These are phyloP conservation scores for Podilymbus podiceps DNA, from an alignment of 2,113 vertebrate genomes.

Conservation along the genomic window DNA sequence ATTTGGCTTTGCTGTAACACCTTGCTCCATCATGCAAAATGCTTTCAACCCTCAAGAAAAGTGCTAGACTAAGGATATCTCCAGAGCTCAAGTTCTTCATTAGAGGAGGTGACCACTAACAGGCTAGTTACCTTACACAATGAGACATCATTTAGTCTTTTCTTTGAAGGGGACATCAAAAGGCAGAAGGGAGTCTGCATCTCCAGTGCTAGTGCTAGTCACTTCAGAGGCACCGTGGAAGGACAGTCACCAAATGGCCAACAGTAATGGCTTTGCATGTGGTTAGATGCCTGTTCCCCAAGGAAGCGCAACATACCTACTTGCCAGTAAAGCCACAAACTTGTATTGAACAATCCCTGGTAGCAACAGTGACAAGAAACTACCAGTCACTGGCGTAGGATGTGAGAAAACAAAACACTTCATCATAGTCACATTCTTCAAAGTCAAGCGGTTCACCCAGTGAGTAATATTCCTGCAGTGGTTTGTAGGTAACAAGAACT, in stretches of 20 bases:
- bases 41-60: background rate
- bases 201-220: background rate
- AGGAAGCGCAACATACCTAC: background rate
- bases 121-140: background rate
- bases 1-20: background rate
- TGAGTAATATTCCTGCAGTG: constrained; percentile 19
- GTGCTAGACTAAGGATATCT: background rate
- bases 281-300: background rate
- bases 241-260: background rate
- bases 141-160: background rate
- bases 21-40: background rate
- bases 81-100: background rate
- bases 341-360: background rate
- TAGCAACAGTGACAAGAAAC: background rate
- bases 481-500: constrained; percentile 1
- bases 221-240: background rate
- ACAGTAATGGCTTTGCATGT: background rate
- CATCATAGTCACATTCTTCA: constrained; percentile 1
- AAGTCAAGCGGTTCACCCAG: background rate
- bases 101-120: background rate
- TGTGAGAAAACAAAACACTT: constrained; percentile 15
- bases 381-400: background rate
- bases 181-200: background rate
- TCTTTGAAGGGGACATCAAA: constrained; percentile 31
- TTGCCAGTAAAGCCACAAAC: background rate